These are phyloP conservation scores for Drosophila sechellia DNA, from an alignment of 1,140 invertebrate species.

Conservation along the genomic window DNA sequence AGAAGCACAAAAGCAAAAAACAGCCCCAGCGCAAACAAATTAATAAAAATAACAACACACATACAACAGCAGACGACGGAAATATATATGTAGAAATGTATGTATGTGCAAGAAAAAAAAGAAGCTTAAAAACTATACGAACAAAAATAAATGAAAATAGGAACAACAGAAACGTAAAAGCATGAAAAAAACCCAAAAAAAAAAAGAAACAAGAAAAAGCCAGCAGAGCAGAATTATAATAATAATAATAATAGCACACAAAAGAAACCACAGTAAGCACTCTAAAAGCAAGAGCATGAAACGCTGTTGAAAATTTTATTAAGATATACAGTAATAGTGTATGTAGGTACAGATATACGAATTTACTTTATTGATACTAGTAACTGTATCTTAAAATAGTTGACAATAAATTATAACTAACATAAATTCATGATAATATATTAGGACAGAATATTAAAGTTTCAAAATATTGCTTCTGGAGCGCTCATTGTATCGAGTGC, in stretches of 20 bases:
- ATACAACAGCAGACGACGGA: conserved; percentile 24
- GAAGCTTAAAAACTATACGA: conserved; percentile 37
- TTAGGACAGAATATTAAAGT: too few species aligned
- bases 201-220: conserved; percentile 23
- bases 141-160: conserved; percentile 21
- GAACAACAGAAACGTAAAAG: conserved; percentile 12
- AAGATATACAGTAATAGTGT: too few species aligned
- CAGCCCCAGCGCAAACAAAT: conserved; percentile 51
- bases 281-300: not conserved
- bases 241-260: conserved; percentile 67
- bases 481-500: conserved; percentile 19
- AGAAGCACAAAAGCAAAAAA: conserved; percentile 38
- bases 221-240: conserved; percentile 55
- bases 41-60: conserved; percentile 56
- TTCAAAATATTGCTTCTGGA: too few species aligned
- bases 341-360: too few species aligned
- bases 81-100: conserved; percentile 9
- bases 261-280: conserved; percentile 7
- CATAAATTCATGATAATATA: too few species aligned
- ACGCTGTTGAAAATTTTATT: too few species aligned
- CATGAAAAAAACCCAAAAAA: conserved; percentile 9
- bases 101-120: conserved; percentile 8
- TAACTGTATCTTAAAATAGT: too few species aligned
- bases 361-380: too few species aligned
- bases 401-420: too few species aligned